phyloP scores from a whole-genome alignment of 2,888 invertebrate genomes.

The Caradrina kadenii region DNA sequence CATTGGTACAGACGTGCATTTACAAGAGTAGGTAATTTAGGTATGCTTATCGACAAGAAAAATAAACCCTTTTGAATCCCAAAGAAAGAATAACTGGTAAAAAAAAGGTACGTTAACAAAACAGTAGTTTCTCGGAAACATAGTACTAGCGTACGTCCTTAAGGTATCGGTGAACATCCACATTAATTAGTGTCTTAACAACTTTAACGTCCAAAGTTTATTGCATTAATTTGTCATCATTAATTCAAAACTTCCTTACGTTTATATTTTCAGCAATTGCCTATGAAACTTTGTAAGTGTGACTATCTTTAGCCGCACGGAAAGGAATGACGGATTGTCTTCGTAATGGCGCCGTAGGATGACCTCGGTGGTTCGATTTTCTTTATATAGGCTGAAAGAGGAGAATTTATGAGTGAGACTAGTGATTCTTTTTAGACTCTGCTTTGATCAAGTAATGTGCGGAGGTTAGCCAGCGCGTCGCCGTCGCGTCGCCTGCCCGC shows the following conservation, averaged over 20 bases:
- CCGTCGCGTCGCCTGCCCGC: constrained; percentile 76
- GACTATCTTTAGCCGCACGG: constrained; percentile 25
- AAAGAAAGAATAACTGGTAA: background rate
- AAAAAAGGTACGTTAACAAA: constrained; percentile 21
- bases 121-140: constrained; percentile 17
- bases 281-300: constrained; percentile 37
- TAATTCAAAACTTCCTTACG: constrained; percentile 48
- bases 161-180: constrained; percentile 45
- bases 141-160: constrained; percentile 3
- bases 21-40: background rate
- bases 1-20: background rate
- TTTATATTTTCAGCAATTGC: constrained; percentile 50
- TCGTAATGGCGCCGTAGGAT: constrained; percentile 13
- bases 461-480: constrained; percentile 77
- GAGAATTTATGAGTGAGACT: constrained; percentile 42
- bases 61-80: background rate
- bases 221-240: constrained; percentile 54
- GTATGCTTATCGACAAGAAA: background rate
- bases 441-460: constrained; percentile 76
- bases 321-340: constrained; percentile 43
- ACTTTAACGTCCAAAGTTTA: constrained; percentile 45
- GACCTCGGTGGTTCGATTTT: constrained; percentile 52
- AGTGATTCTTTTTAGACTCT: constrained; percentile 56
- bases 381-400: constrained; percentile 36
- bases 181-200: constrained; percentile 49